Conservation (phyloP, 37 sponge, comb jelly and placozoan genomes). For the Agelas oroides region DNA sequence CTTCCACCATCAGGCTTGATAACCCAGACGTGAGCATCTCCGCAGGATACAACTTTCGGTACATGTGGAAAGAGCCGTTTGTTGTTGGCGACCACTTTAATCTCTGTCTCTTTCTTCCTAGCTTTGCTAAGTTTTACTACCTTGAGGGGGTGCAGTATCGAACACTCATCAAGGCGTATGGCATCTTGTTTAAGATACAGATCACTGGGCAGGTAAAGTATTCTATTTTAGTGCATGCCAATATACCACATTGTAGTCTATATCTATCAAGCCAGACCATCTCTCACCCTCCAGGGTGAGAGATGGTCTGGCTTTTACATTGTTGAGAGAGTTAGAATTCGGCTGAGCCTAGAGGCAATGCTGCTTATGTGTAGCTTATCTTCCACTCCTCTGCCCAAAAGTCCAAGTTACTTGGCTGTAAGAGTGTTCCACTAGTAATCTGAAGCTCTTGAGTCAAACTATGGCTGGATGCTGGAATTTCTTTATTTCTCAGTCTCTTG, state of each 20-base stretch:
- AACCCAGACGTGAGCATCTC: constrained; percentile 57
- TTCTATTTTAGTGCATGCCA: neutral
- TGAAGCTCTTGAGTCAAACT: no score
- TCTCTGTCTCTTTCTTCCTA: neutral
- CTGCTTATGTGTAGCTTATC: no score
- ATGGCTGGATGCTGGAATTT: no score
- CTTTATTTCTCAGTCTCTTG: no score
- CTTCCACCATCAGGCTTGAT: constrained; percentile 47
- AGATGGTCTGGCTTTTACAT: no score
- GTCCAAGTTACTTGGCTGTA: no score
- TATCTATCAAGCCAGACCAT: no score
- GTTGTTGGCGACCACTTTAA: neutral
- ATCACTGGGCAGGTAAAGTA: constrained; percentile 47
- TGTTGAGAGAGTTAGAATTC: no score
- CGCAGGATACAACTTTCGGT: constrained; percentile 86
- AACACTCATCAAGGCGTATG: constrained; percentile 72
- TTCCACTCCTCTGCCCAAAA: no score
- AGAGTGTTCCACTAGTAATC: no score
- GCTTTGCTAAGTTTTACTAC: constrained; percentile 20
- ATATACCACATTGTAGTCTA: neutral
- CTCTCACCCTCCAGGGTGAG: no score
- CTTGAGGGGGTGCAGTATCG: constrained; percentile 17
- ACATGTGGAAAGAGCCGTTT: neutral
- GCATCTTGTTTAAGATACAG: constrained; percentile 60
- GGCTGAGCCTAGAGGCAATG: no score